A percentile compares a stretch with the other conserved stretches of the same genome.
Conservation (phyloP, 2,113 vertebrate genomes). For the Agapornis roseicollis region DNA sequence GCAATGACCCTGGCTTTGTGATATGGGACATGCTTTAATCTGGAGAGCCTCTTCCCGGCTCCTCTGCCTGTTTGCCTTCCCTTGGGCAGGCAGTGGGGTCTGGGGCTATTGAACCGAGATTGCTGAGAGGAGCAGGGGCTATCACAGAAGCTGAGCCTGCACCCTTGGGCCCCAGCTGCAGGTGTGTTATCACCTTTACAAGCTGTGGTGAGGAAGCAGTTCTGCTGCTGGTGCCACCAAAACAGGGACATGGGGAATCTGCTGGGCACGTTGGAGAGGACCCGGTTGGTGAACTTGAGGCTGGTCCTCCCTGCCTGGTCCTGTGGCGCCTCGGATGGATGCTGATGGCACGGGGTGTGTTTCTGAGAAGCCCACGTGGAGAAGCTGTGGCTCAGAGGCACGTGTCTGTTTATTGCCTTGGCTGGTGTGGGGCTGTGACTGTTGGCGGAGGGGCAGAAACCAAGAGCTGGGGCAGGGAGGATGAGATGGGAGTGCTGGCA, state of each 20-base stretch:
- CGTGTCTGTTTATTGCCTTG: background rate
- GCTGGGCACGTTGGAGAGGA: rapidly evolving
- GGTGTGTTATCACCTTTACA: background rate
- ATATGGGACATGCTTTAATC: background rate
- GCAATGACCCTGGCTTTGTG: background rate
- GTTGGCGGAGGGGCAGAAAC: background rate
- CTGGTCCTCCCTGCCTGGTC: background rate
- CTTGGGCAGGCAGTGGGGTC: background rate
- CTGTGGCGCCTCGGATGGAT: background rate
- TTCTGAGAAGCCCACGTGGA: background rate
- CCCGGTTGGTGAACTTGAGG: background rate
- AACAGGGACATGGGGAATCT: background rate
- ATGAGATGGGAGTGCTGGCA: background rate
- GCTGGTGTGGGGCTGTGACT: background rate
- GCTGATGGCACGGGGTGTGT: rapidly evolving
- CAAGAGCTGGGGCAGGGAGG: background rate
- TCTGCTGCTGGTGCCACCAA: background rate
- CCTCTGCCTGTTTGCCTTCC: background rate
- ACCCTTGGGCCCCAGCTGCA: background rate
- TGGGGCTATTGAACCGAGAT: rapidly evolving
- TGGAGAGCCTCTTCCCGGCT: background rate
- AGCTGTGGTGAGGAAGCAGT: background rate
- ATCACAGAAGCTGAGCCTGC: background rate
- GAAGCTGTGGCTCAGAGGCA: background rate
- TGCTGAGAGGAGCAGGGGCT: background rate